Evolutionary conservation across 2,113 vertebrate genomes (phyloP).

Genomic region (Rhizomys pruinosus): DNA sequence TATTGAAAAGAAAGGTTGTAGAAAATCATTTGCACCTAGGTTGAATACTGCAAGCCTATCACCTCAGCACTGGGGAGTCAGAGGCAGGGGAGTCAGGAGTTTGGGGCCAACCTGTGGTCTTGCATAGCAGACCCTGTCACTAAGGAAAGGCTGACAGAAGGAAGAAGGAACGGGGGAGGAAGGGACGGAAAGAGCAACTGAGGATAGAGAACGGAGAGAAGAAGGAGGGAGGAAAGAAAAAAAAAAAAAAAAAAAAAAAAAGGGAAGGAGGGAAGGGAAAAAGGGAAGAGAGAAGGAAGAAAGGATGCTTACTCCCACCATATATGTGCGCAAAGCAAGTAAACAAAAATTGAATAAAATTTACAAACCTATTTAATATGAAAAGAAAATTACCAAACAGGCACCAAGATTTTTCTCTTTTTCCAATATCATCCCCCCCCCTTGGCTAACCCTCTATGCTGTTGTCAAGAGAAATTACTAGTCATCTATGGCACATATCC

Average conservation of each 20-base stretch:
- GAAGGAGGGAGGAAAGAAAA: too few relatives aligned
- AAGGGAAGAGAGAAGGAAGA: too few relatives aligned
- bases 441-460: not conserved
- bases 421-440: not conserved
- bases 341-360: not conserved
- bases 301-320: not conserved
- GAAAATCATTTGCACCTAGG: not conserved
- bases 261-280: not conserved
- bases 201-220: too few relatives aligned
- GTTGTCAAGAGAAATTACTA: not conserved
- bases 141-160: too few relatives aligned
- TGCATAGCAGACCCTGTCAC: too few relatives aligned
- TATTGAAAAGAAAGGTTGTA: not conserved
- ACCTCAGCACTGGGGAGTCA: not conserved
- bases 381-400: constrained; percentile 21
- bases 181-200: too few relatives aligned
- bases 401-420: not conserved
- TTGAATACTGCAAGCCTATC: not conserved
- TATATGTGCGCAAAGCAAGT: not conserved
- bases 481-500: not conserved
- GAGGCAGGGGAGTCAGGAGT: too few relatives aligned
- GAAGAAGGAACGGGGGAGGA: too few relatives aligned
- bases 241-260: too few relatives aligned
- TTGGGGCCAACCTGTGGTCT: too few relatives aligned
- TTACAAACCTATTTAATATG: not conserved